Percentiles rank a stretch among this genome's conserved stretches.
Conservation (phyloP, 2,888 invertebrate species). For the Drosophila kuntzei region DNA sequence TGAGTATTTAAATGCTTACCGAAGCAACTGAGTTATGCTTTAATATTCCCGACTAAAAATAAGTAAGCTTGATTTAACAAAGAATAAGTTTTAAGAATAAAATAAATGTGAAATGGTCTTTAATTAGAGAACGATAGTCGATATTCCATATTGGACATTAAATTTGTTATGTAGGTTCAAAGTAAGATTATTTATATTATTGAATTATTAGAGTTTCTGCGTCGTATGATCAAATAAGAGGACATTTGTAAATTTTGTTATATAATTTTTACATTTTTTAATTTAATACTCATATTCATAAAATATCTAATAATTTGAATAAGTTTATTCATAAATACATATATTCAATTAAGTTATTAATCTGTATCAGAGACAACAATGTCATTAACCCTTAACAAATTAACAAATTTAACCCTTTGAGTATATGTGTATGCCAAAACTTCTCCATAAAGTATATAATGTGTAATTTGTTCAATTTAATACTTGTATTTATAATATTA, state of each 20-base stretch:
- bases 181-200: no score
- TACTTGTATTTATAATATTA: neutral
- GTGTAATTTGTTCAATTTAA: no score
- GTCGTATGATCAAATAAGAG: no score
- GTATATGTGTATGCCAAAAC: slow-evolving; percentile 61
- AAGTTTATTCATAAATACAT: neutral
- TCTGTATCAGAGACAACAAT: slow-evolving; percentile 26
- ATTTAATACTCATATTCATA: neutral
- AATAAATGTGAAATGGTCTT: neutral
- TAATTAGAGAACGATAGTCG: neutral
- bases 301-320: neutral
- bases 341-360: slow-evolving; percentile 30
- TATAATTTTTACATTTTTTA: no score
- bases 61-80: neutral
- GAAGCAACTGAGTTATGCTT: slow-evolving; percentile 15
- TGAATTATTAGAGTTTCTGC: no score
- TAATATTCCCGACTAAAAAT: slow-evolving; percentile 1
- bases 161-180: no score
- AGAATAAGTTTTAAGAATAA: neutral
- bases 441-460: no score
- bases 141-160: no score
- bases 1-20: slow-evolving; percentile 55
- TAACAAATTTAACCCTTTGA: slow-evolving; percentile 71
- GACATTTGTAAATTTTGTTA: no score
- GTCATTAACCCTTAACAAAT: slow-evolving; percentile 66